Conservation (phyloP, 2,888 invertebrate species). For the Oxytorus armatus region DNA sequence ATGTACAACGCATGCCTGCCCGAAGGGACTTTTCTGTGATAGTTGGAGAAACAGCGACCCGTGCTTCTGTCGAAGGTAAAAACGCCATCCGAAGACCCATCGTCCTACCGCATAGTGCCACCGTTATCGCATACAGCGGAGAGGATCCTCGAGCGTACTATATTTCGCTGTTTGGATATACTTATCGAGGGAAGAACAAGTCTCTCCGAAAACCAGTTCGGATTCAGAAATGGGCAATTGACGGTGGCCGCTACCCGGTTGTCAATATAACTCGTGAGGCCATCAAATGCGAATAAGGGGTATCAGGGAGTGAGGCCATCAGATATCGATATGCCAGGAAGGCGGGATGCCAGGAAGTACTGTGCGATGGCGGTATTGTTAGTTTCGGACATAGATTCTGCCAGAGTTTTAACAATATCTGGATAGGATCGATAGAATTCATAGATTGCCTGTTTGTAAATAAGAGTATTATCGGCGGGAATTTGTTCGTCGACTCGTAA, state of each 20-base stretch:
- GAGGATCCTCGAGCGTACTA: slow-evolving; percentile 60
- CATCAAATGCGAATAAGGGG: slow-evolving; percentile 39
- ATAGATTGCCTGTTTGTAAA: too few relatives aligned
- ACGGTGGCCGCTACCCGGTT: slow-evolving; percentile 61
- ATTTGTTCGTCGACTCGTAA: too few relatives aligned
- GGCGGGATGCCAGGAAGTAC: too few relatives aligned
- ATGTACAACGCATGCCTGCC: slow-evolving; percentile 52
- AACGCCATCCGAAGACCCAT: slow-evolving; percentile 60
- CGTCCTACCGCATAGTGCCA: slow-evolving; percentile 57
- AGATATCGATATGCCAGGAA: too few relatives aligned
- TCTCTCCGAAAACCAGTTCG: slow-evolving; percentile 48
- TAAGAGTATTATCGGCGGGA: too few relatives aligned
- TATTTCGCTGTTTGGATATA: slow-evolving; percentile 46
- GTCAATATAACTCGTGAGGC: slow-evolving; percentile 21
- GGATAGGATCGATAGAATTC: too few relatives aligned
- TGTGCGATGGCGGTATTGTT: not conserved
- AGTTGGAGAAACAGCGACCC: slow-evolving; percentile 62
- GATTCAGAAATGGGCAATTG: slow-evolving; percentile 61
- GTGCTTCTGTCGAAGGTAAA: slow-evolving; percentile 67
- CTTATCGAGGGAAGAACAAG: slow-evolving; percentile 38
- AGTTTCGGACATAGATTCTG: too few relatives aligned
- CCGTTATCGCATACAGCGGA: slow-evolving; percentile 67
- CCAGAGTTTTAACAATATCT: too few relatives aligned
- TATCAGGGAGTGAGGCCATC: slow-evolving; percentile 42
- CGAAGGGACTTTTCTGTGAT: slow-evolving; percentile 62